phyloP scores from a whole-genome alignment of 2,113 vertebrate species.

The Patagioenas fasciata region DNA sequence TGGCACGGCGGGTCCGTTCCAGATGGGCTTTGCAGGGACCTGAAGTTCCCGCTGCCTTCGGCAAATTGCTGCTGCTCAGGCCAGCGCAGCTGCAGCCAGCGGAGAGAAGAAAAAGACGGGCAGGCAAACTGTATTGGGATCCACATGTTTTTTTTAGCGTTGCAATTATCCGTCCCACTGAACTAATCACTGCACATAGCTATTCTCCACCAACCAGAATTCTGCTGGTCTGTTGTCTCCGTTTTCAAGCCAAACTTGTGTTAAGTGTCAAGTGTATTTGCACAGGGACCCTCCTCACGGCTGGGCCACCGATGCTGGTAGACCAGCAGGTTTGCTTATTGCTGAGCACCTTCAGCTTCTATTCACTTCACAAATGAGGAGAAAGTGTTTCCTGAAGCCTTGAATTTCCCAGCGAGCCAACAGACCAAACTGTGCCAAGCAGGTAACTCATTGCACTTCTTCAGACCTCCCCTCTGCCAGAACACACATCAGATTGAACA shows the following conservation, averaged over 20 bases:
- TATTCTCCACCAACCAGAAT: neutral
- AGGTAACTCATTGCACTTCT: neutral
- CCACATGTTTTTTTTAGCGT: neutral
- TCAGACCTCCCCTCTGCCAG: neutral
- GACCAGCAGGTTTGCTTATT: neutral
- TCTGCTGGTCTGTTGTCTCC: neutral
- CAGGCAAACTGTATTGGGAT: neutral
- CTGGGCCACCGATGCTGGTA: neutral
- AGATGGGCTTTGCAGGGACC: neutral
- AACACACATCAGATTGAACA: neutral
- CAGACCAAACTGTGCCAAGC: neutral
- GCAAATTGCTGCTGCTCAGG: neutral
- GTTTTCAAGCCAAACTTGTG: neutral
- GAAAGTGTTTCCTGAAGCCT: neutral
- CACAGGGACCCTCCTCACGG: neutral
- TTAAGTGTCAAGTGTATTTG: neutral
- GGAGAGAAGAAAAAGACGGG: neutral
- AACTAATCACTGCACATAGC: neutral
- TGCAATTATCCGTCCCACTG: neutral
- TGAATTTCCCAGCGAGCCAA: neutral
- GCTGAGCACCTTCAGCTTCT: neutral
- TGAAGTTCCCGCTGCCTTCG: neutral
- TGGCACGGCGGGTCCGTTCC: neutral
- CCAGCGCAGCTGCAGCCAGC: neutral
- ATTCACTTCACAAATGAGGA: neutral